These are phyloP conservation scores for Chalcosyrphus nemorum DNA, from an alignment of 2,888 invertebrate genomes.

Conservation along the genomic window DNA sequence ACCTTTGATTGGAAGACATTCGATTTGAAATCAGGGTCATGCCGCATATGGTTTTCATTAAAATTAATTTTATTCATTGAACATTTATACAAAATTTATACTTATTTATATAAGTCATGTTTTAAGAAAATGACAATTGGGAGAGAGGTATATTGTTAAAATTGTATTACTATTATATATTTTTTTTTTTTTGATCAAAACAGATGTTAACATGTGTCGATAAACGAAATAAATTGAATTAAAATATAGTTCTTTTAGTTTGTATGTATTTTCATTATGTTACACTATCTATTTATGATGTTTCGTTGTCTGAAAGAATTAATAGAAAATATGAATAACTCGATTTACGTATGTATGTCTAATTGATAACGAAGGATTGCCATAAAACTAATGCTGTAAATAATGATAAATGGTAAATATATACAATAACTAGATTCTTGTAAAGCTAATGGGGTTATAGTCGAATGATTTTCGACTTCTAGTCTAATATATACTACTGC, in stretches of 20 bases:
- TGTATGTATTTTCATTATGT: constrained; percentile 13
- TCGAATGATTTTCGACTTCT: constrained; percentile 52
- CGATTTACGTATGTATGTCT: background rate
- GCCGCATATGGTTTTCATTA: constrained; percentile 78
- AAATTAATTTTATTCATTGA: constrained; percentile 61
- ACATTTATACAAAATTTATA: constrained; percentile 61
- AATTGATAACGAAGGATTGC: constrained; percentile 3
- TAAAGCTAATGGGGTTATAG: constrained; percentile 66
- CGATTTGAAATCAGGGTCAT: constrained; percentile 82
- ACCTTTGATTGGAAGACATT: constrained; percentile 83
- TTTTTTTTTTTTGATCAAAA: background rate
- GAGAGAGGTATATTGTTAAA: constrained; percentile 23
- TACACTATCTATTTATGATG: constrained; percentile 42
- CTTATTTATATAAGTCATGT: constrained; percentile 7
- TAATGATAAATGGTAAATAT: constrained; percentile 15
- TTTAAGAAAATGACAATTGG: constrained; percentile 9
- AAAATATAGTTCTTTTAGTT: background rate
- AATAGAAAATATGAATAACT: constrained; percentile 35
- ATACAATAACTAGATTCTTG: constrained; percentile 26
- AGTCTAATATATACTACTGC: constrained; percentile 23
- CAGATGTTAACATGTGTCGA: background rate
- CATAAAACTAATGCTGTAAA: background rate
- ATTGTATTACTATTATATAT: too few relatives aligned
- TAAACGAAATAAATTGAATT: constrained; percentile 7
- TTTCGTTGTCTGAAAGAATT: constrained; percentile 64